A percentile compares a stretch with the other conserved stretches of the same genome.
Conservation (phyloP, 2,797 vertebrate species). For the Spheniscus humboldti region DNA sequence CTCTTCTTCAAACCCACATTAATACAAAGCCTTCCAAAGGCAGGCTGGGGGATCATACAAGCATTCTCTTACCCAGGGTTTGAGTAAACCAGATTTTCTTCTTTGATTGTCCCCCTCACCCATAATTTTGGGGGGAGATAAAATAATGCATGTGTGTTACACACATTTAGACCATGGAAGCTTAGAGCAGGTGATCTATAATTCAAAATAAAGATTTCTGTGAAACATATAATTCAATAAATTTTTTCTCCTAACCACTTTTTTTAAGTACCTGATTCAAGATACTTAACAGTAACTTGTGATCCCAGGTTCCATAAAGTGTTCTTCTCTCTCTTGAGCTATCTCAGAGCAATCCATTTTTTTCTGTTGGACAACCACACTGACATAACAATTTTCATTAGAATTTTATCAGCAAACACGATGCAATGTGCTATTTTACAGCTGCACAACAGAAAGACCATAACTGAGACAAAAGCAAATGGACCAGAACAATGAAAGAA, state of each 20-base stretch:
- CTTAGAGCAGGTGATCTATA: background rate
- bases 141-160: background rate
- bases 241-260: background rate
- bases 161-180: background rate
- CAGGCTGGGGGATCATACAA: background rate
- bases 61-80: background rate
- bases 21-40: background rate
- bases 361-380: background rate
- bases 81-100: background rate
- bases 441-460: background rate
- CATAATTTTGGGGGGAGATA: fast-evolving
- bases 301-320: background rate
- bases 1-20: background rate
- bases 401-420: background rate
- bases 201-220: background rate
- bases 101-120: background rate
- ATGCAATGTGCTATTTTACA: background rate
- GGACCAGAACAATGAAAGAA: background rate
- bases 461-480: background rate
- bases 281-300: background rate
- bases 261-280: background rate
- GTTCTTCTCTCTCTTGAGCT: background rate
- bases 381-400: background rate
- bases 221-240: background rate
- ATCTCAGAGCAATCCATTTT: background rate